Conservation (phyloP, 2,888 invertebrate species). For the Drosophila nigricruria region DNA sequence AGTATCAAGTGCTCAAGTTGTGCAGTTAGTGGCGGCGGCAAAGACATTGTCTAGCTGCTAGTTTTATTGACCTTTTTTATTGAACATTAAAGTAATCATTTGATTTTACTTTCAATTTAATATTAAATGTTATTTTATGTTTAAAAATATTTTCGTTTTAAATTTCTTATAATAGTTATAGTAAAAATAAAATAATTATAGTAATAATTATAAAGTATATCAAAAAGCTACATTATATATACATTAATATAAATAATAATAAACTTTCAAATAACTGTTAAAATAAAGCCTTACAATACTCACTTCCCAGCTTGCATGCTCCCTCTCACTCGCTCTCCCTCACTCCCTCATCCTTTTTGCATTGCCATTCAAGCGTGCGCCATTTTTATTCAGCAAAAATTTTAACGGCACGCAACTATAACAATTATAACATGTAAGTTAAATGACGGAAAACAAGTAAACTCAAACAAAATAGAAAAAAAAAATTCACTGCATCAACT, state of each 20-base stretch:
- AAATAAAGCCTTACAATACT: not conserved
- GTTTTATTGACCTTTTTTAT: conserved; percentile 24
- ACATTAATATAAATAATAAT: not conserved
- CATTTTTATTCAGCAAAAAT: conserved; percentile 8
- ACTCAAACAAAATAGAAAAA: not conserved
- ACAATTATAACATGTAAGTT: not conserved
- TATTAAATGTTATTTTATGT: not conserved
- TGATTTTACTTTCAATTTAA: conserved; percentile 22
- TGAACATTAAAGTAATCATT: conserved; percentile 25
- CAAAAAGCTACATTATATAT: not conserved
- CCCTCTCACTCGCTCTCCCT: not conserved
- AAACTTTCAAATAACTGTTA: not conserved
- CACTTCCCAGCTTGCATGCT: not conserved
- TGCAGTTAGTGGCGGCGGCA: conserved; percentile 30
- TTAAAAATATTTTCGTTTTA: too few relatives aligned
- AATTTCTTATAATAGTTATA: too few relatives aligned
- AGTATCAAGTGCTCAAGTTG: conserved; percentile 56
- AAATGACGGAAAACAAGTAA: not conserved
- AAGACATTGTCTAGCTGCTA: conserved; percentile 45
- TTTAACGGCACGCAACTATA: not conserved
- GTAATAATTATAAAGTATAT: not conserved
- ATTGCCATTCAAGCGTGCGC: not conserved
- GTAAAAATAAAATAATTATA: too few relatives aligned
- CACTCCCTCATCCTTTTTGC: fast-evolving
- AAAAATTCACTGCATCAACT: not conserved